phyloP scores from a whole-genome alignment of 2,797 vertebrate genomes.

The Malurus leucopterus region DNA sequence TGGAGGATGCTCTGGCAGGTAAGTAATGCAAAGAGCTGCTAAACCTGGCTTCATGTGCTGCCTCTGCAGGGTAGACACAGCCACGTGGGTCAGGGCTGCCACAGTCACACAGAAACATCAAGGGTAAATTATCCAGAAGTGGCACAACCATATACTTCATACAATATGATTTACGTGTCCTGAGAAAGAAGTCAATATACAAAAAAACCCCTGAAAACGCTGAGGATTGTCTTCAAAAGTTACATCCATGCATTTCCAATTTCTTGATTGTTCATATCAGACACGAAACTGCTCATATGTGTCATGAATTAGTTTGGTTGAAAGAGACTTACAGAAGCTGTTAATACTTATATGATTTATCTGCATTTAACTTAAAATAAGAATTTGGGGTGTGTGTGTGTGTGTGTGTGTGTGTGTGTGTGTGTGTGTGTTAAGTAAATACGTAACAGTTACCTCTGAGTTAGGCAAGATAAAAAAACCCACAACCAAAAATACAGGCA shows the following conservation, averaged over 20 bases:
- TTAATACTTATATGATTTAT: not conserved
- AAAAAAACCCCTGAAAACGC: not conserved
- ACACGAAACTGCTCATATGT: not conserved
- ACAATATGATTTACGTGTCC: not conserved
- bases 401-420: not conserved
- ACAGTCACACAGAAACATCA: not conserved
- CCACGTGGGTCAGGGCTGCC: not conserved
- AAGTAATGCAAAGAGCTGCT: not conserved
- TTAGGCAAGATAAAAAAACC: not conserved
- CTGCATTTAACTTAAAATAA: not conserved
- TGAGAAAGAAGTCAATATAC: not conserved
- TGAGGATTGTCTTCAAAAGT: not conserved
- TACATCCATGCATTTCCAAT: not conserved
- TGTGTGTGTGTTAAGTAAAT: not conserved
- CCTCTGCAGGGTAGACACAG: not conserved
- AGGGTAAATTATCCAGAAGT: not conserved
- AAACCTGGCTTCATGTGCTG: not conserved
- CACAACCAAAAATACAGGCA: not conserved
- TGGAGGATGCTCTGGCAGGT: slow-evolving; percentile 18
- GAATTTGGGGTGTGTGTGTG: not conserved
- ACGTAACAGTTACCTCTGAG: not conserved
- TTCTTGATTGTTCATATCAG: fast-evolving
- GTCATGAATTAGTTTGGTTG: not conserved
- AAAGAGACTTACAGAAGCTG: not conserved
- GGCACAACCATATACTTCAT: not conserved